Evolutionary conservation across 2,113 vertebrate genomes (phyloP).

Genomic region (Pipra filicauda): DNA sequence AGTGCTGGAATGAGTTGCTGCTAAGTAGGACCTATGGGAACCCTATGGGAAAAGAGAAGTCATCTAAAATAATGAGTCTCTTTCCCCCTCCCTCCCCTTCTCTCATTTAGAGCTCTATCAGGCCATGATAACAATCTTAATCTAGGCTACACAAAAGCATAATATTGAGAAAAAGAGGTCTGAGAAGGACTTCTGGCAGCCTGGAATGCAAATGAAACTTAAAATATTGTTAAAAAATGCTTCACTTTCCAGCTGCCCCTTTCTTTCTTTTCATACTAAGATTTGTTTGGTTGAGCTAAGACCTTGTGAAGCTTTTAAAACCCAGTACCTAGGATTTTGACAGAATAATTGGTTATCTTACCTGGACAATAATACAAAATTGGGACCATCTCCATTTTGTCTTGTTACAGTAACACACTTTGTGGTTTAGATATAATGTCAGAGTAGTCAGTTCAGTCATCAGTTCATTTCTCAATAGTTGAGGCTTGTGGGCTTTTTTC

Average conservation of each 20-base stretch:
- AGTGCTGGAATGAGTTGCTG: slow-evolving; percentile 79
- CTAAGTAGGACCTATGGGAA: slow-evolving; percentile 78
- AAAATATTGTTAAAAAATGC: slow-evolving; percentile 14
- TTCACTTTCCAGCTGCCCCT: background rate
- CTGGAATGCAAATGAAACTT: slow-evolving; percentile 56
- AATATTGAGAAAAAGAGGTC: background rate
- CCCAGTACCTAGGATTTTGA: slow-evolving; percentile 56
- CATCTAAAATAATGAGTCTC: slow-evolving; percentile 84
- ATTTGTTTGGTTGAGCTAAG: slow-evolving; percentile 39
- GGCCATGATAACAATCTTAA: slow-evolving; percentile 66
- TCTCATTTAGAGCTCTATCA: slow-evolving; percentile 73
- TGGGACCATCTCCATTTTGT: slow-evolving; percentile 68
- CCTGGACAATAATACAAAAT: slow-evolving; percentile 66
- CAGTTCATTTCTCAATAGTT: slow-evolving; percentile 55
- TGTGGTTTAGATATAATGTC: slow-evolving; percentile 63
- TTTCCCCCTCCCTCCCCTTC: background rate
- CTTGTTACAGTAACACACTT: slow-evolving; percentile 67
- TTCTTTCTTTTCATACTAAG: background rate
- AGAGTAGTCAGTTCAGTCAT: slow-evolving; percentile 57
- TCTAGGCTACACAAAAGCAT: slow-evolving; percentile 60
- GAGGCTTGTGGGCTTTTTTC: background rate
- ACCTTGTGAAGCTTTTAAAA: slow-evolving; percentile 54
- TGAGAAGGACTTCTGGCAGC: slow-evolving; percentile 8
- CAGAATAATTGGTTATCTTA: slow-evolving; percentile 68
- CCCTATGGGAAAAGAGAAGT: slow-evolving; percentile 77